Base-by-base conservation (phyloP, 2,888 invertebrate species). In the Zygothrica quintamaculata region DNA sequence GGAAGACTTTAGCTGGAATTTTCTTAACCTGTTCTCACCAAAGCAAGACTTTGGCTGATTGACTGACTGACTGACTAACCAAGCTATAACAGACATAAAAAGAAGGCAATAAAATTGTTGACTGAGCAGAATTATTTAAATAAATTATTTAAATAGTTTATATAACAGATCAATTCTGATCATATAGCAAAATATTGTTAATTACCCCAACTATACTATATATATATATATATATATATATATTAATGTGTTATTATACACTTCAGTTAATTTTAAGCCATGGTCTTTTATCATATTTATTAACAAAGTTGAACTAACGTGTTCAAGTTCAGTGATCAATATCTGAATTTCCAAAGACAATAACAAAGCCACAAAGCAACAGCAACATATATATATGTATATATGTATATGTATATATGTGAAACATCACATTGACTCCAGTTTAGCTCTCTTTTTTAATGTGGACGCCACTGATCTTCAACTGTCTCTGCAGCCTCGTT, bases 61-160 rank as follows among this genome's bases (percentile, higher is more conserved):
- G 56, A 61, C 61, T 77, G 62, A 64, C 62, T 64, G 74, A 75
- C 74, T 70, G 77, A 75, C 77, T 70, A 61, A 77, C 64, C 62
- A 68, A 73, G 53, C 36, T 42, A 39, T 34, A 53, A 44, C 46
- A 40, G 22, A 18, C 26, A 12, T 13, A 29, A 18, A 13, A n/a
- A 31, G n/a, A 31, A n/a, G n/a, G 15, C 22, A 42, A 1, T n/a
- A n/a, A 8, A n/a, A 7, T 51, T 60, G 25, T 11, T 44, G 37
- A 61, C 42, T 44, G 51, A 44, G 44, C 61, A 60, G 5, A 61
- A 22, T 22, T 5, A 3, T 22, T 22, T 22, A n/a, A n/a, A n/a
- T n/a, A 50, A 43, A 31, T 33, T 9, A 31, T 51, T 25, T 51
- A 15, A 25, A 13, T n/a, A n/a, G n/a, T n/a, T n/a, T n/a, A n/a